Conservation (phyloP, 2,113 vertebrate species). For the Pelmatolapia mariae region DNA sequence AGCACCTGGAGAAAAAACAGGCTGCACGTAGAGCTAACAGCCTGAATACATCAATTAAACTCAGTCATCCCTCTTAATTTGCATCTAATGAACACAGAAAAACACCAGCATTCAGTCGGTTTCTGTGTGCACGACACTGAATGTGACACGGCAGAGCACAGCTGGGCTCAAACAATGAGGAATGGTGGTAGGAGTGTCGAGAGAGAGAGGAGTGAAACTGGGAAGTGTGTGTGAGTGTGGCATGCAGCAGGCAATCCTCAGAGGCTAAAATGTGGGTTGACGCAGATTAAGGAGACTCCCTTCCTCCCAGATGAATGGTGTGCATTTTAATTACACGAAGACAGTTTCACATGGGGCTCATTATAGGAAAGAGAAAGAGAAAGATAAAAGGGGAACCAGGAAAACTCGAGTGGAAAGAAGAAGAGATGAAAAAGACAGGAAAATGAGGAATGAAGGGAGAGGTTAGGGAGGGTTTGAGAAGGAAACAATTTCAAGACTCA, state of each 20-base stretch:
- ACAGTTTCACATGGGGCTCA: constrained; percentile 35
- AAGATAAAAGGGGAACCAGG: not conserved
- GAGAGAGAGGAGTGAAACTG: constrained; percentile 12
- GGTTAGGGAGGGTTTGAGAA: not conserved
- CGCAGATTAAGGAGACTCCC: constrained; percentile 62
- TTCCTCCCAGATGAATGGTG: constrained; percentile 68
- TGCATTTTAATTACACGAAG: constrained; percentile 66
- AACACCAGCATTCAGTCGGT: not conserved
- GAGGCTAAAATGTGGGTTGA: constrained; percentile 60
- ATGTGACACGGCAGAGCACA: not conserved
- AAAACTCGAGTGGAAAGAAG: not conserved
- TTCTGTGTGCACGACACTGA: not conserved
- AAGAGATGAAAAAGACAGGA: constrained; percentile 2
- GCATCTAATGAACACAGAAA: not conserved
- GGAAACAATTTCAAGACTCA: constrained; percentile 21
- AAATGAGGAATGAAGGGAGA: constrained; percentile 17
- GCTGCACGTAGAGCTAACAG: not conserved
- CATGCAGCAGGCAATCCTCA: constrained; percentile 16
- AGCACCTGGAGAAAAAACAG: not conserved
- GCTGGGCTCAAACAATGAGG: constrained; percentile 25
- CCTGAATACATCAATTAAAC: not conserved
- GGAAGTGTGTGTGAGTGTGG: not conserved
- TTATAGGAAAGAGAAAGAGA: constrained; percentile 28
- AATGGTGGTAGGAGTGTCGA: constrained; percentile 2
- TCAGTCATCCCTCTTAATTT: not conserved